Conservation (phyloP, 2,113 vertebrate genomes). For the Aythya baeri region DNA sequence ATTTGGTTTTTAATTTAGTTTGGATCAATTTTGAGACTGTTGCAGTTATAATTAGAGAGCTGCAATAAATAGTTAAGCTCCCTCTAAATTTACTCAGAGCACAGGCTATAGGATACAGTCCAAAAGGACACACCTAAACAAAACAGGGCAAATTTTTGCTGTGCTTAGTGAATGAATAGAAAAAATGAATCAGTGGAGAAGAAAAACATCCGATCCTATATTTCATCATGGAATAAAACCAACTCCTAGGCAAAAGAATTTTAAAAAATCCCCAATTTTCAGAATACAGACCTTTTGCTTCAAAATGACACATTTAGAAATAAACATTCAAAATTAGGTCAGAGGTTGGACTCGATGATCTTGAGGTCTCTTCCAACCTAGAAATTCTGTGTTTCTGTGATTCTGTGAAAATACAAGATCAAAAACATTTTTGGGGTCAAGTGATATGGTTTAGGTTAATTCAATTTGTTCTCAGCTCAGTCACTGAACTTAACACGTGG, state of each 20-base stretch:
- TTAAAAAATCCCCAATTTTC: not conserved
- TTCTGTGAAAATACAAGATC: not conserved
- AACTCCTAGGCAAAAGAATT: not conserved
- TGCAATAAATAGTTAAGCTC: not conserved
- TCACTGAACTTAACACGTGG: not conserved
- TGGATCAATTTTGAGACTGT: conserved; percentile 17
- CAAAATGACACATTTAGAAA: not conserved
- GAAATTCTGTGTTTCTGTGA: too few relatives aligned
- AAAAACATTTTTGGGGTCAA: not conserved
- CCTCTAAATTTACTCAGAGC: not conserved
- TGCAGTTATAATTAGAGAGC: conserved; percentile 26
- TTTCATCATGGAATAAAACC: not conserved
- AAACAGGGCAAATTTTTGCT: conserved; percentile 24
- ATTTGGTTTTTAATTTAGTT: conserved; percentile 28
- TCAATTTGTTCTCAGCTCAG: not conserved
- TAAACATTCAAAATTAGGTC: not conserved
- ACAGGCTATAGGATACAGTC: not conserved
- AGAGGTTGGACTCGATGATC: too few relatives aligned
- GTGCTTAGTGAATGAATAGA: not conserved
- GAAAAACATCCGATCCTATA: not conserved
- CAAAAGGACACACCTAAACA: conserved; percentile 36
- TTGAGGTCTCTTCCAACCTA: too few relatives aligned
- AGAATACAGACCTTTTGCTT: not conserved
- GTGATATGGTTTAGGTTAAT: not conserved
- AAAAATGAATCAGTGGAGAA: not conserved